phyloP scores from a whole-genome alignment of 2,888 invertebrate species.

The Cinara cedri region DNA sequence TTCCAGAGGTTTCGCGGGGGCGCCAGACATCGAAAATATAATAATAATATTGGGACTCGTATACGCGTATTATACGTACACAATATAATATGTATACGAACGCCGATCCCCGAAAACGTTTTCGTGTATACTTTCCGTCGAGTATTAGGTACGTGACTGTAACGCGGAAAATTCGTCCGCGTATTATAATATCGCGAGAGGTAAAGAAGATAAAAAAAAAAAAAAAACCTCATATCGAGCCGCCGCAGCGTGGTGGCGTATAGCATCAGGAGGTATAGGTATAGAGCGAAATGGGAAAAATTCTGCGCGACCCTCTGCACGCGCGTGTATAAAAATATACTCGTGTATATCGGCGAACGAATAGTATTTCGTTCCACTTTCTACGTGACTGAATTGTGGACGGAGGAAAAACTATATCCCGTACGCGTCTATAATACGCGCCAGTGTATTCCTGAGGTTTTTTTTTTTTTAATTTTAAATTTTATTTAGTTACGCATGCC shows the following conservation, averaged over 20 bases:
- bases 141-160: conserved; percentile 3
- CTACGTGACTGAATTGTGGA: conserved; percentile 46
- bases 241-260: too few species aligned
- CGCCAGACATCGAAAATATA: too few species aligned
- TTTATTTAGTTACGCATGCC: conserved; percentile 38
- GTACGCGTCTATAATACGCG: background rate
- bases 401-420: conserved; percentile 18
- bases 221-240: background rate
- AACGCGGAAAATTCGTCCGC: background rate
- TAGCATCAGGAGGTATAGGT: too few species aligned
- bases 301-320: conserved; percentile 36
- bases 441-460: conserved; percentile 9
- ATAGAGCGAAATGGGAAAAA: conserved; percentile 20
- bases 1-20: too few species aligned
- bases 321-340: too few species aligned
- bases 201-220: background rate
- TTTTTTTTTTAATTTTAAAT: too few species aligned
- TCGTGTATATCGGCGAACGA: conserved; percentile 4
- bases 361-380: conserved; percentile 55
- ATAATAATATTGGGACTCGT: too few species aligned
- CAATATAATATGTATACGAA: too few species aligned
- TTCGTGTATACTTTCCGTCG: too few species aligned
- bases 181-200: background rate
- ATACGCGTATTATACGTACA: too few species aligned
- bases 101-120: too few species aligned